Base-by-base conservation (phyloP, 2,888 invertebrate genomes). In the Tetramorium bicarinatum region DNA sequence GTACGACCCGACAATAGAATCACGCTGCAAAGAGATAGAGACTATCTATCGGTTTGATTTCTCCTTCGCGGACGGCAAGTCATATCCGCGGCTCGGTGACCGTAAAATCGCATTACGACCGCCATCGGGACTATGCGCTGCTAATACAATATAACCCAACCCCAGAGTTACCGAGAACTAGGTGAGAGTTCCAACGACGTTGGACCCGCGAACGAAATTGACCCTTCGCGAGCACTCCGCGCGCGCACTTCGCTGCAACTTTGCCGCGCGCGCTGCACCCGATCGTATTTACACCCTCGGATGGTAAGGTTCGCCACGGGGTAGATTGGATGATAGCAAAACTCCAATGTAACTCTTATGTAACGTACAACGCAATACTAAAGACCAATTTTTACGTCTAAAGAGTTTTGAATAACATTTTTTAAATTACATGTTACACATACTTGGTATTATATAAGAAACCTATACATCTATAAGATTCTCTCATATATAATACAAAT, bases 31-130 rank as follows among this genome's bases (percentile, higher is more conserved):
- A 44, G 41, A 21, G 21, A 38, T 6, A 9, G 18, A 72, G 47
- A 38, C 34, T 18, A 34, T 72, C 72, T 47, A 8, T 38, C 47
- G 44, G 59, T 41, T 69, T 69, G 54, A 49, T 52, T 15, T 41
- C 47, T 71, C 59, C 59, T 79, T 59, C 74, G 21, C n/a, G 54
- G 7, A 6, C 34, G 56, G 11, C 54, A 29, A 77, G 29, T 75
- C 64, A 47, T 44, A 82, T 56, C 34, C 56, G 47, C 47, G 49
- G 67, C 82, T 56, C 76, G 76, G 21, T 69, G 62, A 44, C 34
- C 72, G 54, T 83, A 85, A 83, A 85, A 81, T 87, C 67, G 72
- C 59, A 76, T 87, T 77, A 85, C 72, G 44, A 21, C 47, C 49
- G 18, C 59, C 49, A 59, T 15, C 67, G 54, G 18, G 11, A 62